Evolutionary conservation across 2,888 invertebrate species (phyloP).

Genomic region (Eilema caniola): DNA sequence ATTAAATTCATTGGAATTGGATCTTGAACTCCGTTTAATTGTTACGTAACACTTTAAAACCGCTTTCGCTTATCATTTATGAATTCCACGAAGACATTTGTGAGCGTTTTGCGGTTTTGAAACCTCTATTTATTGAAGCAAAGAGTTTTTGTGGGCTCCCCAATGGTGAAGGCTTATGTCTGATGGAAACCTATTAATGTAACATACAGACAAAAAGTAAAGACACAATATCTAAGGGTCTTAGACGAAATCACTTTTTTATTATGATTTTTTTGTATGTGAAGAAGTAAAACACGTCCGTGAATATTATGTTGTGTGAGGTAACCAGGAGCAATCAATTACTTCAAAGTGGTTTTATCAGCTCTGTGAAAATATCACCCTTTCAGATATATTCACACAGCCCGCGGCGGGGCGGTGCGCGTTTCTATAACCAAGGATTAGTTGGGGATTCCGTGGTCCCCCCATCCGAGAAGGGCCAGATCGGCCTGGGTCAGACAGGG

Average conservation of each 20-base stretch:
- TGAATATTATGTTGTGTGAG: not conserved
- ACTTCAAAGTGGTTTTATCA: not conserved
- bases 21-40: no score
- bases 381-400: no score
- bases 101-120: conserved; percentile 51
- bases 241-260: conserved; percentile 43
- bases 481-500: no score
- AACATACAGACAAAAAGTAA: conserved; percentile 42
- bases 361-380: no score
- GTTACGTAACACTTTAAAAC: not conserved
- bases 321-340: no score
- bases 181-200: conserved; percentile 52
- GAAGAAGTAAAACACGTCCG: not conserved
- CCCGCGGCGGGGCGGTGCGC: no score
- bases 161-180: conserved; percentile 47
- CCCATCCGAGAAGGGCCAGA: no score
- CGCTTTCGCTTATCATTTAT: conserved; percentile 32
- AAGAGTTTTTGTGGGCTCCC: conserved; percentile 50
- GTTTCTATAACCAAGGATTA: no score
- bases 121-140: conserved; percentile 55
- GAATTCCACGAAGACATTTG: conserved; percentile 38
- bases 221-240: conserved; percentile 40
- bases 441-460: no score
- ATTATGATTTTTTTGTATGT: not conserved
- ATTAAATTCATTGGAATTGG: no score